Evolutionary conservation across 2,888 invertebrate species (phyloP).

Genomic region (Eupithecia subfuscata): DNA sequence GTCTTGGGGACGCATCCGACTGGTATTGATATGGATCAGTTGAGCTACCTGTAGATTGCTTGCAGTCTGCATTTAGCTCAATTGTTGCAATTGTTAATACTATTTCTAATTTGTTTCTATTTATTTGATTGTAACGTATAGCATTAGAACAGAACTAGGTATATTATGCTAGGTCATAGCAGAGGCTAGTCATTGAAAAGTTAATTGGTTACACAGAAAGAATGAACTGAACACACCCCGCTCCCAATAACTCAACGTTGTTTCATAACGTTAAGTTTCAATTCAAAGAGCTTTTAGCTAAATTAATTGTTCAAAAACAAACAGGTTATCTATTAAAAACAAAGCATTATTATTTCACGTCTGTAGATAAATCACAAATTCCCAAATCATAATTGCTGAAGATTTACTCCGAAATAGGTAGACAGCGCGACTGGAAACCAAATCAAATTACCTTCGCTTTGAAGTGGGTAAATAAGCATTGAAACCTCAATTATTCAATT

Average conservation of each 20-base stretch:
- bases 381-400: background rate
- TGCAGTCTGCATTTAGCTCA: too few relatives aligned
- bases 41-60: too few relatives aligned
- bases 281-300: background rate
- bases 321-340: background rate
- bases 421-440: background rate
- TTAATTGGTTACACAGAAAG: background rate
- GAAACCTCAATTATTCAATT: constrained; percentile 26
- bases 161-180: background rate
- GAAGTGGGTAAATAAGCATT: constrained; percentile 11
- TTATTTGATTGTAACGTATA: too few relatives aligned
- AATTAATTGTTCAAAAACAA: background rate
- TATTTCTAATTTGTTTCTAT: too few relatives aligned
- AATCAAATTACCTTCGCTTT: constrained; percentile 15
- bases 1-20: too few relatives aligned
- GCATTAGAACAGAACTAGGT: too few relatives aligned
- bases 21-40: too few relatives aligned
- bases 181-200: background rate
- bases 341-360: background rate
- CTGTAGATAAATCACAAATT: background rate
- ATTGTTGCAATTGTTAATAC: too few relatives aligned
- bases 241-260: background rate
- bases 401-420: background rate
- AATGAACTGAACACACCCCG: background rate
- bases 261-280: background rate